These are phyloP conservation scores for Bostrychus sinensis DNA, from an alignment of 2,113 vertebrate genomes.

Conservation along the genomic window DNA sequence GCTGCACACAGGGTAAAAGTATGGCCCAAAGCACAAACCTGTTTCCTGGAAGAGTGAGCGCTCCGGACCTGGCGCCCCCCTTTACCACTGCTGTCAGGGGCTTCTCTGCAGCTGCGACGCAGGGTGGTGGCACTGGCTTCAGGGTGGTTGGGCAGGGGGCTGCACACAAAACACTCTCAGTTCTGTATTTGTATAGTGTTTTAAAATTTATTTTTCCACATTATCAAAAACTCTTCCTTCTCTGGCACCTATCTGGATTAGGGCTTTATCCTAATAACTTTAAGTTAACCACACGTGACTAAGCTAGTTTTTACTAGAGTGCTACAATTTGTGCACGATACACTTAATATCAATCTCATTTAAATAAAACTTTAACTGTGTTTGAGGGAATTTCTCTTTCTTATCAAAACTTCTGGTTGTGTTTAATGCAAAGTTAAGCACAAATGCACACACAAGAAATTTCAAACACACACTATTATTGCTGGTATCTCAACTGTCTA, in stretches of 20 bases:
- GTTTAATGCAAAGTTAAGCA: neutral
- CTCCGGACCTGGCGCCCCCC: slow-evolving; percentile 57
- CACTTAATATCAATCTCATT: neutral
- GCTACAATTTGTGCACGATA: neutral
- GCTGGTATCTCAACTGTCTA: too few relatives aligned
- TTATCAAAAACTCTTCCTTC: neutral
- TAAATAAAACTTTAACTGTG: neutral
- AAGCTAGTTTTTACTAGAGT: neutral
- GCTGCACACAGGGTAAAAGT: slow-evolving; percentile 5
- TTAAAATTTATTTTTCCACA: neutral
- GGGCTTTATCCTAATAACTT: slow-evolving; percentile 2
- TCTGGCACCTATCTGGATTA: neutral
- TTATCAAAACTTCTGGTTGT: neutral
- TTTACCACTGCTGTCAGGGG: slow-evolving; percentile 32
- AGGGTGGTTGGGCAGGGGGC: slow-evolving; percentile 68
- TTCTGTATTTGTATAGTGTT: neutral
- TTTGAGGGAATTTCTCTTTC: neutral
- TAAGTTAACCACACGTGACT: slow-evolving; percentile 1
- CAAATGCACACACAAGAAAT: neutral
- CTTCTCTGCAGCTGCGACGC: slow-evolving; percentile 64
- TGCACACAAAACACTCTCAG: slow-evolving; percentile 24
- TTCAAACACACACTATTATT: neutral
- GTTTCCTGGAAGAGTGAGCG: slow-evolving; percentile 81
- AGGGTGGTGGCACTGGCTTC: slow-evolving; percentile 54
- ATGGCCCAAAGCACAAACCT: slow-evolving; percentile 66